Evolutionary conservation across 2,113 vertebrate genomes (phyloP), one percentile per base, ranked within the genome.

Genomic region (Vireo altiloquus): DNA sequence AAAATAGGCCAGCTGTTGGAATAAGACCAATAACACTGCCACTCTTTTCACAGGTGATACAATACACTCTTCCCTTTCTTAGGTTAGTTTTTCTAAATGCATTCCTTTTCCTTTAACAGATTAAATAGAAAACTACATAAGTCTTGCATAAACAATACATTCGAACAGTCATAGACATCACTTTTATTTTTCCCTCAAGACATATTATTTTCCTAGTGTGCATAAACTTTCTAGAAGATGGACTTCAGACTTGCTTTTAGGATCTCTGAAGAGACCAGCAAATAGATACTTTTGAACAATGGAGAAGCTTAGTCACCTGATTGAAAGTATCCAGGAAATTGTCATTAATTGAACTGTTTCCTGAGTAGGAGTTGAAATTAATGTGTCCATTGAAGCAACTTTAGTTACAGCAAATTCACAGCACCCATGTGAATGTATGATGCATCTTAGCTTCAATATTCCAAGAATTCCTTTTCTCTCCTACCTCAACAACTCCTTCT

Each of bases 51-150:
- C 1, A 7, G 13, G 46, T 95, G 82, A 91, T 54, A 94, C 42
- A 94, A 90, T 35, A 80, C 87, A 95, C 66, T 88, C 94, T 78
- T 66, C 82, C 63, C 61, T 90, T 78, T 59, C 79, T 79, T 35
- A 89, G 71, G 78, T 92, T 78, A 85, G 19, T 86, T 77, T 63
- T 69, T 80, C 54, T 94, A 85, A 90, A 85, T 87, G 61, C 44
- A 65, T 89, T 95, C 92, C 23, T 80, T 78, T 42, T 27, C 28
- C 22, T n/a, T 30, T 80, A 40, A 76, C 18, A 93, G 27, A 79
- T 76, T 37, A 66, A 56, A 42, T 39, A 77, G 78, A 95, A 93
- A 77, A 66, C 20, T 83, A 82, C 17, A 3, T 39, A 46, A 18
- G 66, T 70, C 79, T 92, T 93, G 56, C 37, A 84, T 31, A 93